These are phyloP conservation scores for Columba livia DNA, from an alignment of 2,113 vertebrate species.

Conservation along the genomic window DNA sequence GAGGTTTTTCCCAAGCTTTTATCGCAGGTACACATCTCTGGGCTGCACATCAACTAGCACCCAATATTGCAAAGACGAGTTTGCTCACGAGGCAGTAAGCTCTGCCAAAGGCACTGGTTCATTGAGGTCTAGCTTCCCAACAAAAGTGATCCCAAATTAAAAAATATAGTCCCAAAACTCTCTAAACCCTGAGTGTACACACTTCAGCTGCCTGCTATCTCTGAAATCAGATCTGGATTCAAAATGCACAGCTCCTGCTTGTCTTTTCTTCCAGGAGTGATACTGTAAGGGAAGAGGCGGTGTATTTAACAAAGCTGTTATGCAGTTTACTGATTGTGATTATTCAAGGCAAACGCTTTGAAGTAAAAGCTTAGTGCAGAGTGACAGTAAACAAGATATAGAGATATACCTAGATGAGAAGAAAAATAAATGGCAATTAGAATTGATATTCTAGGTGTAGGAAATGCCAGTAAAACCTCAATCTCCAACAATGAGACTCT, in stretches of 20 bases:
- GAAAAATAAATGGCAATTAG: constrained; percentile 67
- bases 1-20: background rate
- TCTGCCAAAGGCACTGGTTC: background rate
- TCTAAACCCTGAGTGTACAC: background rate
- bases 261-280: constrained; percentile 56
- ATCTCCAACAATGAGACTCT: background rate
- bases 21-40: background rate
- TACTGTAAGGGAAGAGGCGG: constrained; percentile 17
- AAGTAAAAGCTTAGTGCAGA: constrained; percentile 65
- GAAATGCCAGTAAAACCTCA: background rate
- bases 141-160: background rate
- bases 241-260: background rate
- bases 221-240: constrained; percentile 52
- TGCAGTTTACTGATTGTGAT: constrained; percentile 61
- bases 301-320: constrained; percentile 47
- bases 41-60: no score
- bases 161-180: background rate
- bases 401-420: constrained; percentile 65
- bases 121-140: background rate
- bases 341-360: constrained; percentile 68
- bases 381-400: constrained; percentile 67
- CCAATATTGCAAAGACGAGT: background rate
- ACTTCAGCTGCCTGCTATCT: constrained; percentile 22
- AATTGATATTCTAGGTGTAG: constrained; percentile 38
- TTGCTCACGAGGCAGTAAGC: background rate